Evolutionary conservation across 2,888 invertebrate genomes (phyloP).

Genomic region (Yponomeuta evonymella): DNA sequence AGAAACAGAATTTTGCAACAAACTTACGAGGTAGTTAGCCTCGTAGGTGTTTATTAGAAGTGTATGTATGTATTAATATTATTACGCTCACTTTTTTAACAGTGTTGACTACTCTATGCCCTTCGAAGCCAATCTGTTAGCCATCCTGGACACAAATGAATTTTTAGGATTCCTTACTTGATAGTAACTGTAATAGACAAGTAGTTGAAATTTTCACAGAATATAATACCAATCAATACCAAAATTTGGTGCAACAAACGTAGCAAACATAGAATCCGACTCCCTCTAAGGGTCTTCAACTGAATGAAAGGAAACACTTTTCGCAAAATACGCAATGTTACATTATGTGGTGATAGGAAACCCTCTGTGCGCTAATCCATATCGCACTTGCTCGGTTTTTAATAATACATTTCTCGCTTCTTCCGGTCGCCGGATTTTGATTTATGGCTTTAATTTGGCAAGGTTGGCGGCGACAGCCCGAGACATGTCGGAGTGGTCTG

Average conservation of each 20-base stretch:
- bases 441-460: conserved; percentile 75
- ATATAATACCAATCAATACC: too few species aligned
- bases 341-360: background rate
- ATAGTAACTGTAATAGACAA: too few species aligned
- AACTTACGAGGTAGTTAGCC: background rate
- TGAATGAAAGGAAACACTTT: too few species aligned
- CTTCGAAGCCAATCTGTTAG: too few species aligned
- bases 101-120: too few species aligned
- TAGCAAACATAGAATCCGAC: too few species aligned
- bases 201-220: too few species aligned
- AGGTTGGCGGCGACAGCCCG: conserved; percentile 72
- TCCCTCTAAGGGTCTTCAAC: too few species aligned
- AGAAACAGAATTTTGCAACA: background rate
- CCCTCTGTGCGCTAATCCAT: background rate
- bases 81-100: background rate
- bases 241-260: too few species aligned
- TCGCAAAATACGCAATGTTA: too few species aligned
- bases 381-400: background rate
- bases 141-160: too few species aligned
- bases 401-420: conserved; percentile 60
- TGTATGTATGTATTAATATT: background rate
- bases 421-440: conserved; percentile 69
- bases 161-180: too few species aligned
- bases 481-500: conserved; percentile 75
- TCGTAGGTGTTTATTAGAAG: background rate